Evolutionary conservation across 2,888 invertebrate genomes (phyloP).

Genomic region (Lycaena phlaeas): DNA sequence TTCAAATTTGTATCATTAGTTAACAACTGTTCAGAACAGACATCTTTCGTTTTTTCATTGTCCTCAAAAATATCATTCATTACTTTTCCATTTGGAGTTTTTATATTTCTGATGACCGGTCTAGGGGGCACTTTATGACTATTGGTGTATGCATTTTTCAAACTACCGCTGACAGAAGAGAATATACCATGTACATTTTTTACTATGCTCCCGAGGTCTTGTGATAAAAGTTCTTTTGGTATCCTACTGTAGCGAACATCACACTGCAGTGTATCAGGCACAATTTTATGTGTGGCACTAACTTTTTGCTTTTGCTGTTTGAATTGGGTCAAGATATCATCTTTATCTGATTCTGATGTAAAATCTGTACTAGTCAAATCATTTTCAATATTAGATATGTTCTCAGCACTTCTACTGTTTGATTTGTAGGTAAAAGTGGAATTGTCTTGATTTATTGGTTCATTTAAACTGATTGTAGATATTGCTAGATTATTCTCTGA

Average conservation of each 20-base stretch:
- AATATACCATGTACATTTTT: conserved; percentile 68
- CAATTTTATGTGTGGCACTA: conserved; percentile 39
- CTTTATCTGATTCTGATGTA: conserved; percentile 38
- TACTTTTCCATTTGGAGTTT: conserved; percentile 46
- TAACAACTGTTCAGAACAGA: conserved; percentile 14
- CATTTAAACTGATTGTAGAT: conserved; percentile 47
- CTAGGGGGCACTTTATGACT: conserved; percentile 41
- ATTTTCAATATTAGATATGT: conserved; percentile 33
- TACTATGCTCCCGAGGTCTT: conserved; percentile 58
- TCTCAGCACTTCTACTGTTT: conserved; percentile 51
- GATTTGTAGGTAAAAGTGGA: conserved; percentile 25
- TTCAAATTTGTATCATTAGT: conserved; percentile 2
- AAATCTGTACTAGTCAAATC: conserved; percentile 23
- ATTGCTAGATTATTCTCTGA: conserved; percentile 29
- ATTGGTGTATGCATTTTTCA: conserved; percentile 54
- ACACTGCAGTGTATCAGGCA: conserved; percentile 28
- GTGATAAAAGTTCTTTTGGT: conserved; percentile 53
- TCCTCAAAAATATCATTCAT: conserved; percentile 63
- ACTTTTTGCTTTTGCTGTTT: conserved; percentile 43
- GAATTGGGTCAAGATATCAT: conserved; percentile 47
- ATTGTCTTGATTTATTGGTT: conserved; percentile 22
- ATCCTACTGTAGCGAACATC: conserved; percentile 39
- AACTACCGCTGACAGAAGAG: conserved; percentile 57
- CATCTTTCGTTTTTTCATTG: conserved; percentile 14
- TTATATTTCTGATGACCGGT: conserved; percentile 29